Evolutionary conservation across 2,888 invertebrate species (phyloP).

Genomic region (Spodoptera exigua): DNA sequence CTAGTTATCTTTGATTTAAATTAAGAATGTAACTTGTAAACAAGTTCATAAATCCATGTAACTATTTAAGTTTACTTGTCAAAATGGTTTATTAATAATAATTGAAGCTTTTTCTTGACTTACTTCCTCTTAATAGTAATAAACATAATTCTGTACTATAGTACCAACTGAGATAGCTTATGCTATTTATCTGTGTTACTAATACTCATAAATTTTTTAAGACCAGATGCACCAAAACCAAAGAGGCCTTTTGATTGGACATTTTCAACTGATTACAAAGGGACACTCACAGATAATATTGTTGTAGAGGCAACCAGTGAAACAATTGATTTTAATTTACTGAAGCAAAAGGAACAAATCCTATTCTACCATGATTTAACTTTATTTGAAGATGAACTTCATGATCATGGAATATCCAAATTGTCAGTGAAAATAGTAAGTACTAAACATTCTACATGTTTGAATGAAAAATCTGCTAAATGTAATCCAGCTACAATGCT

Average conservation of each 20-base stretch:
- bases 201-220: conserved; percentile 71
- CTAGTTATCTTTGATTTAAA: too few relatives aligned
- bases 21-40: too few relatives aligned
- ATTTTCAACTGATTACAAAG: conserved; percentile 97
- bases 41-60: too few relatives aligned
- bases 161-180: too few relatives aligned
- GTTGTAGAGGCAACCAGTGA: conserved; percentile 91
- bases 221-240: conserved; percentile 93
- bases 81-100: too few relatives aligned
- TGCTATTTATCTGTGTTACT: background rate
- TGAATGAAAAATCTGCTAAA: too few relatives aligned
- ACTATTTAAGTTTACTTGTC: too few relatives aligned
- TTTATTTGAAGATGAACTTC: conserved; percentile 99
- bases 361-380: conserved; percentile 97
- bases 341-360: conserved; percentile 97
- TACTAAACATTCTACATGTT: too few relatives aligned
- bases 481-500: too few relatives aligned
- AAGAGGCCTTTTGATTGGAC: conserved; percentile 99
- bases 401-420: conserved; percentile 98
- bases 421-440: conserved; percentile 97
- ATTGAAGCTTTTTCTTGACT: too few relatives aligned
- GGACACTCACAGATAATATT: conserved; percentile 91
- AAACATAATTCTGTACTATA: too few relatives aligned
- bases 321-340: conserved; percentile 95
- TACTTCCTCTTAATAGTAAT: too few relatives aligned